Base-by-base conservation (phyloP, 1,140 invertebrate genomes). In the Drosophila cardini region DNA sequence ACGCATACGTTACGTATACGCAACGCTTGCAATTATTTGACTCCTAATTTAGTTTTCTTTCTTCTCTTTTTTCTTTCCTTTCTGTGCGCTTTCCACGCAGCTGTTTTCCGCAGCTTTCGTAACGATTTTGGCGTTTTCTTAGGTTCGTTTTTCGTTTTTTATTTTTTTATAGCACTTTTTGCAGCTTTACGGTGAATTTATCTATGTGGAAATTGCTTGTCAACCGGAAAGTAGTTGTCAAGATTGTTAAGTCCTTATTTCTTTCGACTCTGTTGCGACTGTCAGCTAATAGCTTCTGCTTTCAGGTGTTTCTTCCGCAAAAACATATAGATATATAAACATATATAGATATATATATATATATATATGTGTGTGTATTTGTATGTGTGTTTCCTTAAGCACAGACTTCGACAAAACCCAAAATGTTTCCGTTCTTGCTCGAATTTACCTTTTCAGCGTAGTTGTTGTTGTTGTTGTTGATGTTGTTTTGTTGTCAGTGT, bases 201-300 rank as follows among this genome's bases (percentile, higher is more conserved):
- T 90, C 87, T 86, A 70, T 68, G 68, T 90, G 87, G 83, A 91
- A 91, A 91, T 91, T 90, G 81, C 89, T 86, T 91, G 90, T 91
- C 90, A 91, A 90, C 78, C 90, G 90, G 90, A 91, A 91, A 91
- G 89, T 86, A 91, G 90, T 91, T 91, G 90, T 91, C 90, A 91
- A 91, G 89, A 90, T 90, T 90, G 80, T 70, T 91, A 91, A 91
- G 90, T 91, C 90, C 85, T 84, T 91, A 91, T 91, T 91, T 90
- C 85, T 81, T 91, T 90, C 64, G 73, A 30, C 78, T 65, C 63
- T 78, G 50, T 53, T 79, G 53, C 46, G 16, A 15, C 58, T 45
- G 45, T 13, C 58, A 55, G 81, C 81, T 80, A 81, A 71, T 76
- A 79, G 80, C 79, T 67, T 50, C 65, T 67, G 57, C 58, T 71